phyloP scores from a whole-genome alignment of 2,113 vertebrate species.

The Laticauda colubrina region DNA sequence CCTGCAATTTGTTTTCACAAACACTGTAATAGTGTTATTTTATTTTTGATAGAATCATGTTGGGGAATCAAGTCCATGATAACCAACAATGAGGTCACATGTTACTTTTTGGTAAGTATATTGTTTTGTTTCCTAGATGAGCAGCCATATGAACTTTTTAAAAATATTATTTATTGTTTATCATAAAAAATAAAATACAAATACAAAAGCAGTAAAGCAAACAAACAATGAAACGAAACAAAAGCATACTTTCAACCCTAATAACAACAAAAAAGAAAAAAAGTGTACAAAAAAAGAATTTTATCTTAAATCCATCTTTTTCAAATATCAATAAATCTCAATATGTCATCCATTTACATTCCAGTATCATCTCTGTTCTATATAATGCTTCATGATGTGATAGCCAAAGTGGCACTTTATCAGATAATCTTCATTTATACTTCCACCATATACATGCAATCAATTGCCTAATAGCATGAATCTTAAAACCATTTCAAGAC shows the following conservation, averaged over 20 bases:
- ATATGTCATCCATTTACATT: not conserved
- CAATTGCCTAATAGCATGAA: not conserved
- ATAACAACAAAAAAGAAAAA: not conserved
- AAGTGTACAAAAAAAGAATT: not conserved
- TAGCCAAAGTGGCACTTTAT: too few relatives aligned
- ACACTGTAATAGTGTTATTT: slow-evolving; percentile 2
- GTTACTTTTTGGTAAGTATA: not conserved
- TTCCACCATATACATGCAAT: not conserved
- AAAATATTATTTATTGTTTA: not conserved
- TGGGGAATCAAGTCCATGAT: not conserved
- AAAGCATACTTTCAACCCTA: not conserved
- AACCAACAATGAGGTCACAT: not conserved
- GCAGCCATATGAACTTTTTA: not conserved
- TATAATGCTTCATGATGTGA: not conserved
- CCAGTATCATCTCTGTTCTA: not conserved
- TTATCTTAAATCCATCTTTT: not conserved
- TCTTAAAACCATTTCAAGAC: not conserved
- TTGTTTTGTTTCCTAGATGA: not conserved
- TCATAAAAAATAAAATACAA: not conserved
- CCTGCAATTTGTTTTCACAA: not conserved
- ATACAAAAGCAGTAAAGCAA: not conserved
- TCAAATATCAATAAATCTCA: not conserved
- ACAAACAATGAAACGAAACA: not conserved
- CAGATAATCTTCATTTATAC: not conserved
- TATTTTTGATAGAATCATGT: not conserved